Conservation (phyloP, 2,888 invertebrate genomes). For the Perizoma affinitatum region DNA sequence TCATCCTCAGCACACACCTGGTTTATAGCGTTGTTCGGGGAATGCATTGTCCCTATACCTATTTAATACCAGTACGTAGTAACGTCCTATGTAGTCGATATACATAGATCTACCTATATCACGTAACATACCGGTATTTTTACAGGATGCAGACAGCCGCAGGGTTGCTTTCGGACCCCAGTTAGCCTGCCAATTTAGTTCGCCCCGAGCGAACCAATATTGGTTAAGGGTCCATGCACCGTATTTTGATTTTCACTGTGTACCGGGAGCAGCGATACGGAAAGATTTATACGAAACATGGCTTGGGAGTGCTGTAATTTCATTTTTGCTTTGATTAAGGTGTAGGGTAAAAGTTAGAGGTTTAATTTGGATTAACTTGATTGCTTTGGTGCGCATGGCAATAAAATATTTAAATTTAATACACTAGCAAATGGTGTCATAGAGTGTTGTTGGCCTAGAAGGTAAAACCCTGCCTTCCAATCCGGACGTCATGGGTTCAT, state of each 20-base stretch:
- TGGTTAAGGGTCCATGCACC: slow-evolving; percentile 35
- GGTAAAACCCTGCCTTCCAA: too few relatives aligned
- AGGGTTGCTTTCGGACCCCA: slow-evolving; percentile 32
- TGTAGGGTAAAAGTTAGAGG: slow-evolving; percentile 8
- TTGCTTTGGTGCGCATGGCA: too few relatives aligned
- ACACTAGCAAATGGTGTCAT: too few relatives aligned
- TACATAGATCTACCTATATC: too few relatives aligned
- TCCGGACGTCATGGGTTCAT: too few relatives aligned
- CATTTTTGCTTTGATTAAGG: slow-evolving; percentile 9
- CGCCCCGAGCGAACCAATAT: slow-evolving; percentile 42
- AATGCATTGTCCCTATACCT: too few relatives aligned
- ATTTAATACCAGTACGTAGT: too few relatives aligned
- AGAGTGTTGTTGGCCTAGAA: too few relatives aligned
- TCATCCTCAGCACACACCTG: too few relatives aligned
- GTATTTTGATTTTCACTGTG: slow-evolving; percentile 39
- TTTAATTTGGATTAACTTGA: slow-evolving; percentile 3
- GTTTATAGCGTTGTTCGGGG: too few relatives aligned
- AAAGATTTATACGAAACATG: slow-evolving; percentile 27
- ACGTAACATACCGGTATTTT: slow-evolving; percentile 29
- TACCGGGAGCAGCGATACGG: slow-evolving; percentile 12
- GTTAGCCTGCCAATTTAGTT: slow-evolving; percentile 46
- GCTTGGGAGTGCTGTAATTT: slow-evolving; percentile 15
- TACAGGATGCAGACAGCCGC: slow-evolving; percentile 34
- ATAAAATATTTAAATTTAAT: too few relatives aligned
- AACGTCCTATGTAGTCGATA: too few relatives aligned